A percentile compares a stretch with the other conserved stretches of the same genome.
phyloP scores from a whole-genome alignment of 2,888 invertebrate species.

The Lottia gigantea region DNA sequence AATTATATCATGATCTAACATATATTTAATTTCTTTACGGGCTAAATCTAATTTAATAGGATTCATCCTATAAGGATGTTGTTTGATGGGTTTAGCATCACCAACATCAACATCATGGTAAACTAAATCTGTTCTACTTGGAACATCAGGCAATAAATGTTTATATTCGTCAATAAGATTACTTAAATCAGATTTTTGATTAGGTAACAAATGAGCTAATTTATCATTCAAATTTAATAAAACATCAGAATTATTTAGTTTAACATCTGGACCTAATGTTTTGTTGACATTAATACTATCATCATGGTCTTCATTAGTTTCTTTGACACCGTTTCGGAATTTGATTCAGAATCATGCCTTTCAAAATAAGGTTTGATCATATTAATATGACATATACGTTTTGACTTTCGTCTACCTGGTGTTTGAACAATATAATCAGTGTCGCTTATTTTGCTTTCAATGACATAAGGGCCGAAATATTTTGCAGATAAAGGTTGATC shows the following conservation, averaged over 20 bases:
- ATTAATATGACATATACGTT: constrained; percentile 15
- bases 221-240: background rate
- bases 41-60: constrained; percentile 19
- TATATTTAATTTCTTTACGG: constrained; percentile 23
- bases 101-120: constrained; percentile 23
- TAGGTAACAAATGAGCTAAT: constrained; percentile 13
- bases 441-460: constrained; percentile 6
- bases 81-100: constrained; percentile 21
- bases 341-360: background rate
- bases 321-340: too few relatives aligned
- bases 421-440: constrained; percentile 9
- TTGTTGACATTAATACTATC: too few relatives aligned
- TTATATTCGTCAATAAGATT: background rate
- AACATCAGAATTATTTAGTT: too few relatives aligned
- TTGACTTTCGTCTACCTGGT: constrained; percentile 13
- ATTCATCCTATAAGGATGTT: constrained; percentile 21
- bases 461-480: constrained; percentile 15
- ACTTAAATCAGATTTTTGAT: too few relatives aligned
- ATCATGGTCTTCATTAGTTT: too few relatives aligned
- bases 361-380: constrained; percentile 16
- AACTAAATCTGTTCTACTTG: constrained; percentile 8
- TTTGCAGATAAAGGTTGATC: constrained; percentile 1
- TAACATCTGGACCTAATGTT: too few relatives aligned
- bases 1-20: constrained; percentile 41
- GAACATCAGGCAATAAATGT: constrained; percentile 20